Conservation (phyloP, 2,113 vertebrate species). For the Phyllostomus discolor region DNA sequence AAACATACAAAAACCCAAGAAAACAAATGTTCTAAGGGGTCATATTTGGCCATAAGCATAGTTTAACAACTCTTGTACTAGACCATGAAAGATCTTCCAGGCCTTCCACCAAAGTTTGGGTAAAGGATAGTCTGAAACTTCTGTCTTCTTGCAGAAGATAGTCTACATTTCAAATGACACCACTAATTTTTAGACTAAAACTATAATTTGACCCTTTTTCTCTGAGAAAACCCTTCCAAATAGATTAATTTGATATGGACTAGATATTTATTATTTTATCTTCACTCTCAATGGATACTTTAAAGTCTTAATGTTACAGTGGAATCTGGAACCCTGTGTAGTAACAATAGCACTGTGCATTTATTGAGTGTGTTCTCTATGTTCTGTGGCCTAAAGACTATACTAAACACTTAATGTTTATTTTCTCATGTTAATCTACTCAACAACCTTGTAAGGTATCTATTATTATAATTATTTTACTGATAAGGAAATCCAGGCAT, state of each 20-base stretch:
- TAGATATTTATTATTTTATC: background rate
- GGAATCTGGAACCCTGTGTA: background rate
- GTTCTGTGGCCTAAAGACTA: background rate
- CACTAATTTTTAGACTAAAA: background rate
- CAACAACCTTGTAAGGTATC: background rate
- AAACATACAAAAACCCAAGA: background rate
- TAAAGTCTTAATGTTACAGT: background rate
- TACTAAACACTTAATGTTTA: background rate
- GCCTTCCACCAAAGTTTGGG: background rate
- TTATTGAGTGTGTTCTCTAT: background rate
- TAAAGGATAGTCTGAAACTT: background rate
- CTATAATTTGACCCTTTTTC: background rate
- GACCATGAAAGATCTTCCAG: background rate
- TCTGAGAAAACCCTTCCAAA: background rate
- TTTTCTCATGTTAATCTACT: background rate
- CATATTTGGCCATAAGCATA: background rate
- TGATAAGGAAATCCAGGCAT: background rate
- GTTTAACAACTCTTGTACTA: background rate
- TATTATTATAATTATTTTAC: background rate
- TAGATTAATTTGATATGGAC: background rate
- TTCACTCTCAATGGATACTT: background rate
- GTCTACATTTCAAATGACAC: background rate
- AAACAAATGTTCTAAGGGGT: background rate
- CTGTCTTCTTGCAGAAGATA: background rate
- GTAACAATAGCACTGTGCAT: background rate